phyloP scores from a whole-genome alignment of 2,888 invertebrate genomes.

The Torymus aiolomorphi region DNA sequence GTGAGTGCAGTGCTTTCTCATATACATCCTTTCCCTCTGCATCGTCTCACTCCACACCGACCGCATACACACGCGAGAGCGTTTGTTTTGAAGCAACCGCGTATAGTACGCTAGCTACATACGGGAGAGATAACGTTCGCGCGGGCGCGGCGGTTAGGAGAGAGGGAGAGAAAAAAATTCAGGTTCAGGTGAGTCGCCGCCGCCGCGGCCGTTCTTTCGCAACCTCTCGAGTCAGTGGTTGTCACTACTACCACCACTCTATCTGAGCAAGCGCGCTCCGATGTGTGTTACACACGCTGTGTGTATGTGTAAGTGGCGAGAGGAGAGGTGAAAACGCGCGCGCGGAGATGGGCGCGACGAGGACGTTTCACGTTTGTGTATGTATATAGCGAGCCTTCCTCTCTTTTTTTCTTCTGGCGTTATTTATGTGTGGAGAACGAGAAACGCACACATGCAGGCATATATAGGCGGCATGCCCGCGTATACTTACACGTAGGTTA shows the following conservation, averaged over 20 bases:
- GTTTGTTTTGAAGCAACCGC: background rate
- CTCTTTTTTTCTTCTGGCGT: too few relatives aligned
- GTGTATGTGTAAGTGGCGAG: background rate
- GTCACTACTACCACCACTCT: conserved; percentile 33
- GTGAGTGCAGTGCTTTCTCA: conserved; percentile 9
- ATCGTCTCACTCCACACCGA: too few relatives aligned
- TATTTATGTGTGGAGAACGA: too few relatives aligned
- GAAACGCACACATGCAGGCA: too few relatives aligned
- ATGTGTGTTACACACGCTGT: background rate
- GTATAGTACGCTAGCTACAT: too few relatives aligned
- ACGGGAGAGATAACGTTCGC: too few relatives aligned
- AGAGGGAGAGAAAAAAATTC: conserved; percentile 28
- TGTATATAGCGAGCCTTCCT: too few relatives aligned
- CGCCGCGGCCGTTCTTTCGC: conserved; percentile 42
- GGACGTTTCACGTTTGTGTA: too few relatives aligned
- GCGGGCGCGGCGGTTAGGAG: background rate
- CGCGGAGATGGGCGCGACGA: too few relatives aligned
- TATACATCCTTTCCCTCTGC: too few relatives aligned
- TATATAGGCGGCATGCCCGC: too few relatives aligned
- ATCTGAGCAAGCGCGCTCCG: conserved; percentile 2
- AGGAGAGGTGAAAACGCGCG: background rate
- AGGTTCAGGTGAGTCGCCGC: conserved; percentile 43
- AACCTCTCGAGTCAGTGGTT: conserved; percentile 50
- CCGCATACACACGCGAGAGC: background rate
- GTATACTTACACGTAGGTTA: too few relatives aligned